phyloP scores from a whole-genome alignment of 2,113 vertebrate genomes.

The Gopherus flavomarginatus region DNA sequence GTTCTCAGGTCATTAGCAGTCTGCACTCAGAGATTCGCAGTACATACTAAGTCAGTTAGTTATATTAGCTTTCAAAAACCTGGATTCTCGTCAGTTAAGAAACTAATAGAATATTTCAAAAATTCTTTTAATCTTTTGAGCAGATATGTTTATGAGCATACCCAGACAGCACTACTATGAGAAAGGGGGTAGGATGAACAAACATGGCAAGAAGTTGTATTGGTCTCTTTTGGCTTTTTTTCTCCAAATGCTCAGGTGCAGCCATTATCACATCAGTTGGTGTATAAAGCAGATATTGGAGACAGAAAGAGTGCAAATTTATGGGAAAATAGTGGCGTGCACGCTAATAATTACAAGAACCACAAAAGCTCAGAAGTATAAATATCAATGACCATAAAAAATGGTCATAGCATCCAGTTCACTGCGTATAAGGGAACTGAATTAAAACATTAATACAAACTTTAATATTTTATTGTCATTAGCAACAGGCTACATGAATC shows the following conservation, averaged over 20 bases:
- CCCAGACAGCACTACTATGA: rapidly evolving
- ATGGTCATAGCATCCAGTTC: neutral
- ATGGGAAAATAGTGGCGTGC: neutral
- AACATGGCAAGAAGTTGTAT: neutral
- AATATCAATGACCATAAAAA: neutral
- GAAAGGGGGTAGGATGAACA: neutral
- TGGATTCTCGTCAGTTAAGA: neutral
- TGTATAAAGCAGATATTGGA: neutral
- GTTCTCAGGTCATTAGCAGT: neutral
- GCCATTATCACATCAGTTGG: neutral
- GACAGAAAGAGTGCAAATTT: neutral
- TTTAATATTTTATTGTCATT: neutral
- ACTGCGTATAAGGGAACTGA: neutral
- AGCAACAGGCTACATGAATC: neutral
- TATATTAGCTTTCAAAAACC: neutral
- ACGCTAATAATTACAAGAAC: neutral
- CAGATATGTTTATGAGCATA: neutral
- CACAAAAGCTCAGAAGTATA: neutral
- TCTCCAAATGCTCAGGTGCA: neutral
- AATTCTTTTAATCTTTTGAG: neutral
- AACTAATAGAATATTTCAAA: neutral
- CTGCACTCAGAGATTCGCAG: neutral
- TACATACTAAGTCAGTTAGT: neutral
- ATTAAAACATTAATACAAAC: neutral
- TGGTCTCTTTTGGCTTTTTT: neutral